Base-by-base conservation (phyloP, 2,797 vertebrate genomes). In the Dicrostonyx torquatus region DNA sequence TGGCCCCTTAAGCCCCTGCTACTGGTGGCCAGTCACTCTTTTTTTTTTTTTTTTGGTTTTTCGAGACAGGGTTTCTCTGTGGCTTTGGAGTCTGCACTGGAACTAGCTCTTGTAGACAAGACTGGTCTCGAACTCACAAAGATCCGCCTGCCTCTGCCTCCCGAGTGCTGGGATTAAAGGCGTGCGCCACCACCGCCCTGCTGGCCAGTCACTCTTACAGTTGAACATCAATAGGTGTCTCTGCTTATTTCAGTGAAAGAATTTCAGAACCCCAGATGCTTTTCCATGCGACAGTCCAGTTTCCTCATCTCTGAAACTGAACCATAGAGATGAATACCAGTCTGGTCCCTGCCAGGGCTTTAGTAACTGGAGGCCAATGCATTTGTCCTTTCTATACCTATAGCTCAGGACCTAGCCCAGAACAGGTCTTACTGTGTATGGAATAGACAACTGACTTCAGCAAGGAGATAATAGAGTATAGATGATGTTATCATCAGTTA, bases 381-480 rank as follows among this genome's bases (percentile, higher is more conserved):
- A 6, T 11, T 37, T 72, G 4, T 58, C 48, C 8, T 85, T 31
- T 31, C 50, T n/a, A 60, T 72, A 53, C 66, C 87, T 70, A 40
- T 24, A 94, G 37, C 48, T 90, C 26, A 53, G 31, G 50, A 72
- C 22, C 79, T 79, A 34, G 40, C 26, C 45, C 72, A 79, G 26
- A 87, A 84, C 13, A 94, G 29, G 31, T 43, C 8, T 87, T 22
- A 50, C 20, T 73, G 20, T 40, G 48, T 43, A 34, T 5, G 0
- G 48, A 87, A 94, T 58, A 22, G 34, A 94, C 11, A 93, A 66
- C 80, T 76, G 34, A 73, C 66, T 87, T 87, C 9, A 68, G 45
- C 34, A 78, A 20, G 18, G 34, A 94, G 48, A 91, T 43, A 78
- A 50, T 60, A 91, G 31, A 17, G 17, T 87, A 80, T 48, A 73